Conservation (phyloP, 2,797 vertebrate species). For the Sebastes ruberrimus region DNA sequence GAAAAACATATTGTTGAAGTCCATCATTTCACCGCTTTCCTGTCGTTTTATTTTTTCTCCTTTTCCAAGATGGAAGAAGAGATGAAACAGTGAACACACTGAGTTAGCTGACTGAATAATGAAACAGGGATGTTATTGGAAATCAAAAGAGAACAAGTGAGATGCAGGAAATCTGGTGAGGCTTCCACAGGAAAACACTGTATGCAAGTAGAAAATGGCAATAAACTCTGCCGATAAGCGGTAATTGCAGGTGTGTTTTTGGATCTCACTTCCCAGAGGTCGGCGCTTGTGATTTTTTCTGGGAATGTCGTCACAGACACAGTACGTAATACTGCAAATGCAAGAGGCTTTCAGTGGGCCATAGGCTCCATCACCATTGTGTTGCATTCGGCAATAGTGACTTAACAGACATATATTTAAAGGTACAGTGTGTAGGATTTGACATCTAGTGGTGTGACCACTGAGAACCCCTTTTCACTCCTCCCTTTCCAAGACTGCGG, state of each 20-base stretch:
- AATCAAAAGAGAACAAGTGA: neutral
- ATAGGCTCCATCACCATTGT: neutral
- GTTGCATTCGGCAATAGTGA: too few species aligned
- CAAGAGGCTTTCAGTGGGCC: neutral
- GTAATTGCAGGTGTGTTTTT: neutral
- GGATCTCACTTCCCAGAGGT: too few species aligned
- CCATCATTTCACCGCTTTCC: slow-evolving; percentile 17
- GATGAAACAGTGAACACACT: neutral
- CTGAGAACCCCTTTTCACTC: too few species aligned
- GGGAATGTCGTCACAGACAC: too few species aligned
- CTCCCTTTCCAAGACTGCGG: too few species aligned
- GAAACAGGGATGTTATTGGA: neutral
- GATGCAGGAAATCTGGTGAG: neutral
- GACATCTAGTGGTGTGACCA: too few species aligned
- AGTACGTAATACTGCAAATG: neutral
- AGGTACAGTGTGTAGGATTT: too few species aligned
- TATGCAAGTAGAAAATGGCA: too few species aligned
- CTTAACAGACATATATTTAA: too few species aligned
- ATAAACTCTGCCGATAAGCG: neutral
- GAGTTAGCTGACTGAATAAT: neutral
- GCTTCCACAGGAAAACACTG: neutral
- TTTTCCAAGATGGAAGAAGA: slow-evolving; percentile 8
- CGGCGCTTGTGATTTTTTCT: too few species aligned
- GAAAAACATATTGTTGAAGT: slow-evolving; percentile 26
- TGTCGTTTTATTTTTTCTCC: neutral